Evolutionary conservation across 2,797 vertebrate genomes (phyloP).

Genomic region (Urocyon cinereoargenteus): DNA sequence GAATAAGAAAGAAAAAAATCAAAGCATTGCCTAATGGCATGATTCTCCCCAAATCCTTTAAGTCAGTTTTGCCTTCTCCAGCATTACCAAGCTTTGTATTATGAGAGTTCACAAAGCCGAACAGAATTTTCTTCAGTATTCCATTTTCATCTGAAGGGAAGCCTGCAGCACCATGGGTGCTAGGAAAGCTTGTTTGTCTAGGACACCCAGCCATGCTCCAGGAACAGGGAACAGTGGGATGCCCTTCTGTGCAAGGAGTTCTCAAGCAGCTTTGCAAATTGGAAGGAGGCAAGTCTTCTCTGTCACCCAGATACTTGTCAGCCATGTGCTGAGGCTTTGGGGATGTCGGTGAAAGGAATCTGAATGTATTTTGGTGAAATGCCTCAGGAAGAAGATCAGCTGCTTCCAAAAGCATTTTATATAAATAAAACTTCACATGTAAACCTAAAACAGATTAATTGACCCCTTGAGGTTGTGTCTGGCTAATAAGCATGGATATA

Average conservation of each 20-base stretch:
- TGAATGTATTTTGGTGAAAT: neutral
- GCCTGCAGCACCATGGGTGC: neutral
- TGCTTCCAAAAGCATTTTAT: constrained; percentile 43
- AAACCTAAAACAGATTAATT: constrained; percentile 21
- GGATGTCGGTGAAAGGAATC: neutral
- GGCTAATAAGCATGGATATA: neutral
- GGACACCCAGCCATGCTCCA: neutral
- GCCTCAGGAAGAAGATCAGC: constrained; percentile 13
- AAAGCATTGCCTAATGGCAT: neutral
- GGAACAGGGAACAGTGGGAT: neutral
- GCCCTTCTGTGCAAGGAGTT: neutral
- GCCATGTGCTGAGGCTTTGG: neutral
- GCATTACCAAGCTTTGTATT: constrained; percentile 44
- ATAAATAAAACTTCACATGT: neutral
- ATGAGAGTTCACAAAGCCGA: neutral
- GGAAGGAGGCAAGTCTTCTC: neutral
- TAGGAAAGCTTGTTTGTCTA: neutral
- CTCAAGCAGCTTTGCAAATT: constrained; percentile 59
- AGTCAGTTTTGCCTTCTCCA: constrained; percentile 51
- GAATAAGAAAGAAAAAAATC: constrained; percentile 14
- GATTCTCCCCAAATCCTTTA: constrained; percentile 60
- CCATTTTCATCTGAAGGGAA: constrained; percentile 48
- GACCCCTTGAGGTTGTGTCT: neutral
- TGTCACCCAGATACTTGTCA: neutral
- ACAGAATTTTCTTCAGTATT: constrained; percentile 44